Evolutionary conservation across 2,797 vertebrate species (phyloP), one percentile per base, ranked within the genome.

Genomic region (Setipinna tenuifilis): DNA sequence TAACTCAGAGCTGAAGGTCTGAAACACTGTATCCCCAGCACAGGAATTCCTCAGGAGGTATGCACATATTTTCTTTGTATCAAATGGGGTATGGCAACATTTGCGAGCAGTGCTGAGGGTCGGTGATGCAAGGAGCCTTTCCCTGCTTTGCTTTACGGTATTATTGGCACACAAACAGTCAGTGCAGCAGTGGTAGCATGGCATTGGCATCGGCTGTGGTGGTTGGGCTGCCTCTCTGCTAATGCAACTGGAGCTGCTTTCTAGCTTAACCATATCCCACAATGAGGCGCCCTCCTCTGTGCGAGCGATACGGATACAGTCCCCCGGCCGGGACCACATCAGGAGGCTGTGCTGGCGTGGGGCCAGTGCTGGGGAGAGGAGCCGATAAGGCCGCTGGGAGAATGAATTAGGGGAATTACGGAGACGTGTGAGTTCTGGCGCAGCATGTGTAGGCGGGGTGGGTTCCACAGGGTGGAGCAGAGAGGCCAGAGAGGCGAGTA

Each of bases 321-420:
- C n/a, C n/a, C 25, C 71, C 14, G 68, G 14, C 68, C 68, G 81
- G 61, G 82, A 41, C 28, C 25, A 78, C 1, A 46, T 59, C 87
- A 82, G 89, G 88, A 86, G 88, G 82, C 84, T n/a, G 82, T 62
- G 57, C 81, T 90, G 87, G 89, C 87, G 44, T 16, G 11, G 25
- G 11, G 85, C 88, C 89, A 89, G 7, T 10, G 16, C 28, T 59
- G 31, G 54, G 59, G 82, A 48, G 83, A 41, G 35, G 2, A 5
- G 35, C 41, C 41, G 81, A 48, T 82, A 65, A 65, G 68, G 81
- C 54, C 23, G 85, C 81, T 81, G 75, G 41, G 44, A 65, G 85
- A 78, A 88, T 83, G 85, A 78, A 86, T 83, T 75, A 86, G 46
- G 61, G 82, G 80, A 83, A 88, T 87, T 87, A 88, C 75, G 81